Evolutionary conservation across 2,888 invertebrate species (phyloP).

Genomic region (Hemicrepidius hirtus): DNA sequence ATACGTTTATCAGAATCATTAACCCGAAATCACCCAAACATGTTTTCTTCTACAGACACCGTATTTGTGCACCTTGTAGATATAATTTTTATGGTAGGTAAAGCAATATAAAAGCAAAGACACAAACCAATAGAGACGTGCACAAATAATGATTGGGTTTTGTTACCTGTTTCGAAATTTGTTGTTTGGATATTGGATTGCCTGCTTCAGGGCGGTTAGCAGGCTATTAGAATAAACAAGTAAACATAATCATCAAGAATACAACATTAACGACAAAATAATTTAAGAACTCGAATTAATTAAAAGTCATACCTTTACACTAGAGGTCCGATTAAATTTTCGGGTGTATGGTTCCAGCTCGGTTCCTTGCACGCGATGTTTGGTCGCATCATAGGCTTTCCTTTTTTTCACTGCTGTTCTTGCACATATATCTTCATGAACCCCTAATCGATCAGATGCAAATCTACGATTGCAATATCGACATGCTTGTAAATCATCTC

Average conservation of each 20-base stretch:
- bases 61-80: too few species aligned
- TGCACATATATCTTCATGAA: conserved; percentile 90
- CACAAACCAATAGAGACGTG: conserved; percentile 4
- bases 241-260: too few species aligned
- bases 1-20: too few species aligned
- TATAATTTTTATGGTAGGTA: too few species aligned
- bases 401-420: conserved; percentile 87
- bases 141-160: background rate
- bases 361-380: conserved; percentile 92
- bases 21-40: too few species aligned
- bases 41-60: too few species aligned
- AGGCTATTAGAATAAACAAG: conserved; percentile 31
- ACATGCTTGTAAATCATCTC: conserved; percentile 77
- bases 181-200: conserved; percentile 33
- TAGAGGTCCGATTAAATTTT: conserved; percentile 66
- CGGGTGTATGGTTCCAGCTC: conserved; percentile 87
- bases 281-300: too few species aligned
- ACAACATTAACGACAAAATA: too few species aligned
- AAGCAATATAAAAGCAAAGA: background rate
- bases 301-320: conserved; percentile 45
- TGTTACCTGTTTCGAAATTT: conserved; percentile 31
- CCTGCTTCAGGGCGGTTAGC: conserved; percentile 35
- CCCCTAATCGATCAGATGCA: conserved; percentile 84
- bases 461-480: conserved; percentile 87
- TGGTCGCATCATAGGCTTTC: conserved; percentile 93